These are phyloP conservation scores for Pantelozetes paolii DNA, from an alignment of 2,888 invertebrate genomes.

Conservation along the genomic window DNA sequence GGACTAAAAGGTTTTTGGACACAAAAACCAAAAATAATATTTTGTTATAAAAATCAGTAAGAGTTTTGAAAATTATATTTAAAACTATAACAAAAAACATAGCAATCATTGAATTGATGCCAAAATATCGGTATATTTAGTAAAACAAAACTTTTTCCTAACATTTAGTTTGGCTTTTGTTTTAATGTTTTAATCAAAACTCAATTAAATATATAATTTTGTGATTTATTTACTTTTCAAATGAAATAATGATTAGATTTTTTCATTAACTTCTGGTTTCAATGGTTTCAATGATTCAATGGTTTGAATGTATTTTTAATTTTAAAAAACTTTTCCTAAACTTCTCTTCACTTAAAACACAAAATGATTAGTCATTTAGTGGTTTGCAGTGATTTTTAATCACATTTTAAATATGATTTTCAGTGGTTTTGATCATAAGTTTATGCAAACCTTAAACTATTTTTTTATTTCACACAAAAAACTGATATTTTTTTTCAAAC, in stretches of 20 bases:
- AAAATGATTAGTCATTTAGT: constrained; percentile 34
- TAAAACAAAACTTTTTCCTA: not conserved
- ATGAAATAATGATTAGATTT: not conserved
- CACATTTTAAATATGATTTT: not conserved
- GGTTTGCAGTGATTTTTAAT: constrained; percentile 28
- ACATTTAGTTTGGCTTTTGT: not conserved
- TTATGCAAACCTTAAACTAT: constrained; percentile 24
- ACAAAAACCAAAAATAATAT: constrained; percentile 14
- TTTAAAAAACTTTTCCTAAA: constrained; percentile 1
- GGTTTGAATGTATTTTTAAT: not conserved
- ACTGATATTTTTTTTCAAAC: constrained; percentile 17
- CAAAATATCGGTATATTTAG: not conserved
- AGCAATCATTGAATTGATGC: constrained; percentile 25
- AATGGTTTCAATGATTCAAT: not conserved
- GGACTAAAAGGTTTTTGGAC: not conserved
- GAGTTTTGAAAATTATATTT: constrained; percentile 9
- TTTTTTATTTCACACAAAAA: not conserved
- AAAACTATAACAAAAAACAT: not conserved
- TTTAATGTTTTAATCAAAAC: constrained; percentile 4
- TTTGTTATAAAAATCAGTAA: no score
- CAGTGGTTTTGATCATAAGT: constrained; percentile 2
- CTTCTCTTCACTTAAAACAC: not conserved
- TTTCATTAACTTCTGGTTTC: not conserved
- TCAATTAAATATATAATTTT: constrained; percentile 7
- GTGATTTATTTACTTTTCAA: not conserved